phyloP scores from a whole-genome alignment of 2,113 vertebrate genomes.

The Labeo rohita region DNA sequence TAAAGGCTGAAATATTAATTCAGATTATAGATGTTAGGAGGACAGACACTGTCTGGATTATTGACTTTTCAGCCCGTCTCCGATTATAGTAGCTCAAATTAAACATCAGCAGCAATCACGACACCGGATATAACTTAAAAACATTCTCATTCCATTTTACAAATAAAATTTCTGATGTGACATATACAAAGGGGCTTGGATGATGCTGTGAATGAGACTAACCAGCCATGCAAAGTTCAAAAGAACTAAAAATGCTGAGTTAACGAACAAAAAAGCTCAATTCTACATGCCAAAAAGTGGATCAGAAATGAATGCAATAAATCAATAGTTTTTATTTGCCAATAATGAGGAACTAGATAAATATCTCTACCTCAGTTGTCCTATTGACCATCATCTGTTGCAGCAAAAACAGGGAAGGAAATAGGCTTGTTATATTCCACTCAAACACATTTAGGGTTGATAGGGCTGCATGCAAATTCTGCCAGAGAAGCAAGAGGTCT shows the following conservation, averaged over 20 bases:
- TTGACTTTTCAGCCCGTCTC: slow-evolving; percentile 20
- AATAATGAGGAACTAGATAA: slow-evolving; percentile 52
- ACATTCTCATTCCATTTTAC: background rate
- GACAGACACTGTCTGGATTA: slow-evolving; percentile 14
- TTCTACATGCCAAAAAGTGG: background rate
- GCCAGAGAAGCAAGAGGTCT: slow-evolving; percentile 12
- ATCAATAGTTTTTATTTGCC: slow-evolving; percentile 5
- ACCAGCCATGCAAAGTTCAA: slow-evolving; percentile 27
- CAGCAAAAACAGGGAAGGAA: slow-evolving; percentile 77
- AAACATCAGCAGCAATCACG: slow-evolving; percentile 39
- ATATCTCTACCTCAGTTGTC: slow-evolving; percentile 94
- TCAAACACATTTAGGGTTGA: slow-evolving; percentile 29
- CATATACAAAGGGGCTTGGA: slow-evolving; percentile 6
- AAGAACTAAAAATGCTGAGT: background rate
- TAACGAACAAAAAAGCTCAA: background rate
- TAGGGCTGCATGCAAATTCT: slow-evolving; percentile 3
- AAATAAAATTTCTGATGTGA: background rate
- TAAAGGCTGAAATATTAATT: slow-evolving; percentile 16
- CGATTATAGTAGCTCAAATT: slow-evolving; percentile 19
- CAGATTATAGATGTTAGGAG: slow-evolving; percentile 3
- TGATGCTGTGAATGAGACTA: background rate
- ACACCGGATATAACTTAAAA: background rate
- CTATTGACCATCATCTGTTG: slow-evolving; percentile 99
- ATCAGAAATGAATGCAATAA: slow-evolving; percentile 14
- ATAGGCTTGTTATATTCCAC: slow-evolving; percentile 61